Evolutionary conservation across 1,140 invertebrate genomes (phyloP).

Genomic region (Drosophila mojavensis): DNA sequence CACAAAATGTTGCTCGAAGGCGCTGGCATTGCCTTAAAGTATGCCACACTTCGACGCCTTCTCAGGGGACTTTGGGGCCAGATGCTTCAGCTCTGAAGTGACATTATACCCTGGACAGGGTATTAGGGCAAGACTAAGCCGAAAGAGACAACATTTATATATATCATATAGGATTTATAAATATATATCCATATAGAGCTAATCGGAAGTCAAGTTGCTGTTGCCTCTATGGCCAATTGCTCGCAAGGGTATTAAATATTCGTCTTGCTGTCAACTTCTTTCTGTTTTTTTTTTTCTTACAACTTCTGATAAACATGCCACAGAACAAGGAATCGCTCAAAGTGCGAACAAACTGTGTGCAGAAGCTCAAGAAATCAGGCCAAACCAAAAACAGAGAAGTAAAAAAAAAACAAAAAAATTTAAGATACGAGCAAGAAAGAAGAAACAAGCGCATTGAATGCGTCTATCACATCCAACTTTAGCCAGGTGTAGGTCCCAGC

Average conservation of each 20-base stretch:
- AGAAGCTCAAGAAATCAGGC: conserved; percentile 60
- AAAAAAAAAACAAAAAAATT: neutral
- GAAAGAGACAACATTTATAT: no score
- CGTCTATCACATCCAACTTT: conserved; percentile 35
- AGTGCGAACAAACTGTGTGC: conserved; percentile 18
- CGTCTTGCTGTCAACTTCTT: neutral
- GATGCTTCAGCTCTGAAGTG: neutral
- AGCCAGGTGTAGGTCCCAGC: conserved; percentile 14
- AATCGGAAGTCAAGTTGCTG: no score
- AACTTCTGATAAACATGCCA: conserved; percentile 15
- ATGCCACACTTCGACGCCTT: conserved; percentile 41
- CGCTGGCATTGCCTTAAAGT: conserved; percentile 33
- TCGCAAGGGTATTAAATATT: neutral
- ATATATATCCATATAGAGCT: no score
- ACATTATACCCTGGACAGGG: neutral
- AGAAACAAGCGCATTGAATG: conserved; percentile 34
- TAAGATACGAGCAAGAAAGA: conserved; percentile 43
- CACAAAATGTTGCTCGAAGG: conserved; percentile 32
- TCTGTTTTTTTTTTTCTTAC: conserved; percentile 1
- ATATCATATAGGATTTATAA: no score
- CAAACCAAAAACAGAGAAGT: conserved; percentile 21
- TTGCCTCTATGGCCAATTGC: no score
- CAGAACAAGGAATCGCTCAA: conserved; percentile 25
- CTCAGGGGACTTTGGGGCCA: conserved; percentile 9
- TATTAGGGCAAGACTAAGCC: neutral